Evolutionary conservation across 2,797 vertebrate genomes (phyloP), one percentile per base, ranked within the genome.

Genomic region (Garrulus glandarius): DNA sequence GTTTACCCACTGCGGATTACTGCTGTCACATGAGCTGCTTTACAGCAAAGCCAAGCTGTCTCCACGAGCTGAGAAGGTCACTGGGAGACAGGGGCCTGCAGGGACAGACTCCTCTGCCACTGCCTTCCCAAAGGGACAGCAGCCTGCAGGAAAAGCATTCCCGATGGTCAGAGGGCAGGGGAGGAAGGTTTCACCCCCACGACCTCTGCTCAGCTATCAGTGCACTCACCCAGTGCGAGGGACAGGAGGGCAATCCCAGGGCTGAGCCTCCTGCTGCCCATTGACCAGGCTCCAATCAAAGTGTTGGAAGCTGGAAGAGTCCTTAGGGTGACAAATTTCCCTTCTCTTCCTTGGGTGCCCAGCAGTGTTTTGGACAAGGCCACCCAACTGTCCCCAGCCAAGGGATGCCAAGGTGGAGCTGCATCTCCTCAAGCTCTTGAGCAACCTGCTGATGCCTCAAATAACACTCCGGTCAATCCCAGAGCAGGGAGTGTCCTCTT

Each of bases 41-140:
- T 97, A 94, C 96, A 98, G 98, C 97, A 98, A 98, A 98, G 95
- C 95, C 98, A 98, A 98, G 98, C 98, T 99, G 98, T 98, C 94
- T 97, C 92, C 92, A 23, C 30, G 92, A 95, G 97, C 97, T 85
- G 87, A 97, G 98, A 98, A 98, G 98, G 98, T 98, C 98, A 98
- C 94, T 63, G 95, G 92, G 85, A 97, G 94, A 94, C 93, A 84
- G 72, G 74, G 71, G 52, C 88, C 86, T 92, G 10, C 68, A 17
- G 84, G 86, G 87, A 86, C 77, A 78, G 30, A 17, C 77, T 93
- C 70, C 59, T 13, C 80, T 37, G 44, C 20, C 44, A 12, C 44
- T 5, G 43, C 29, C 91, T 74, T 8, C 79, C 86, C 92, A 15
- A 4, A 56, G 63, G 43, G 74, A 64, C 1, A 0, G 9, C 23